Evolutionary conservation across 2,888 invertebrate genomes (phyloP).

Genomic region (Limnephilus marmoratus): DNA sequence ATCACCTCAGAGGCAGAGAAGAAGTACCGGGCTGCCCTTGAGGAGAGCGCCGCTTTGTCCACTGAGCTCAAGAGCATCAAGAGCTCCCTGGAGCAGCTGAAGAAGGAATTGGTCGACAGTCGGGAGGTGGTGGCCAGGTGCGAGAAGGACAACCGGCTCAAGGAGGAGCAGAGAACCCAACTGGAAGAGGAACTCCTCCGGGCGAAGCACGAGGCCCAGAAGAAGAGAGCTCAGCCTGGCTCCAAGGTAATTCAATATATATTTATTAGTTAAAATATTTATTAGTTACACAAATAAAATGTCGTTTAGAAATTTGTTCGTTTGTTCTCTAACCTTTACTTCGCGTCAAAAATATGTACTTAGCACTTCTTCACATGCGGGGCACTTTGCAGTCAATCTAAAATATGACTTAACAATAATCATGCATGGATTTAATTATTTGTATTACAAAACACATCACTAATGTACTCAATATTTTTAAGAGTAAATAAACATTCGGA

Average conservation of each 20-base stretch:
- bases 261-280: no score
- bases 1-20: slow-evolving; percentile 72
- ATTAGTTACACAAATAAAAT: no score
- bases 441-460: no score
- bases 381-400: no score
- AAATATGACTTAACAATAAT: no score
- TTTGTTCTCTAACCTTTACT: no score
- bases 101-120: slow-evolving; percentile 75
- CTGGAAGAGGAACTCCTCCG: slow-evolving; percentile 55
- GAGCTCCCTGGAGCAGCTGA: slow-evolving; percentile 75
- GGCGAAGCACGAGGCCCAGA: slow-evolving; percentile 51
- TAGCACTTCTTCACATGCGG: no score
- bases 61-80: slow-evolving; percentile 75
- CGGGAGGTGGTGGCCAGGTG: slow-evolving; percentile 71
- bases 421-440: no score
- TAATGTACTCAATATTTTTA: no score
- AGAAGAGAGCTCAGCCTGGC: slow-evolving; percentile 49
- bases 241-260: slow-evolving; percentile 39
- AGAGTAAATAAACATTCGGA: no score
- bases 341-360: no score
- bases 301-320: no score
- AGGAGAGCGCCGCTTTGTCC: slow-evolving; percentile 73
- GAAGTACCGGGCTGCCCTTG: slow-evolving; percentile 64
- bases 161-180: slow-evolving; percentile 36
- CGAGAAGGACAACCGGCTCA: slow-evolving; percentile 35